Evolutionary conservation across 2,888 invertebrate species (phyloP).

Genomic region (Hymenopus coronatus): DNA sequence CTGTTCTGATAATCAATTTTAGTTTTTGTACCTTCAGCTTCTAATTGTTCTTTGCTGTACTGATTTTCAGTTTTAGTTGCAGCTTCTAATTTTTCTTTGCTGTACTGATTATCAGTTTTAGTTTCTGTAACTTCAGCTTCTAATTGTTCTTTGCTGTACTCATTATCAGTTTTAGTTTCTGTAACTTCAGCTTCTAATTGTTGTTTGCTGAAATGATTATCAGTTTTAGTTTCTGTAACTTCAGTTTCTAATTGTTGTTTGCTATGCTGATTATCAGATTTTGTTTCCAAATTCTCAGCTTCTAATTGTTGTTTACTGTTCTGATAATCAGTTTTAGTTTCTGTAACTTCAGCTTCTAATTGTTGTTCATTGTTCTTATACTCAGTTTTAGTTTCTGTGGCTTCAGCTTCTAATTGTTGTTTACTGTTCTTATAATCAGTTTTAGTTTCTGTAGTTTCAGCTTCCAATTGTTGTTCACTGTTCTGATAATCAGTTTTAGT

Average conservation of each 20-base stretch:
- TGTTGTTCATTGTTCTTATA: neutral
- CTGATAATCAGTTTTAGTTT: neutral
- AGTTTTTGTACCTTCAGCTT: too few relatives aligned
- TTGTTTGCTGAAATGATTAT: neutral
- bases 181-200: neutral
- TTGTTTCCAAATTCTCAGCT: too few relatives aligned
- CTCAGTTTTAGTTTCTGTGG: neutral
- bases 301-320: too few relatives aligned
- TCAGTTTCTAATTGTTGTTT: neutral
- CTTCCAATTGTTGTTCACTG: too few relatives aligned
- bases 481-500: too few relatives aligned
- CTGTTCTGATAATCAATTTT: too few relatives aligned
- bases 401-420: neutral
- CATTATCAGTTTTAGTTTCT: neutral
- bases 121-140: too few relatives aligned
- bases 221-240: neutral
- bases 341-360: neutral
- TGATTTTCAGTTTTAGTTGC: too few relatives aligned
- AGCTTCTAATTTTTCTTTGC: too few relatives aligned
- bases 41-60: too few relatives aligned
- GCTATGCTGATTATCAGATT: neutral
- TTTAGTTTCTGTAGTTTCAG: too few relatives aligned
- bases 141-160: neutral
- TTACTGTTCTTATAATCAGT: neutral
- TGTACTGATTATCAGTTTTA: too few relatives aligned